Conservation (phyloP, 2,797 vertebrate genomes). For the Hippoglossus hippoglossus region DNA sequence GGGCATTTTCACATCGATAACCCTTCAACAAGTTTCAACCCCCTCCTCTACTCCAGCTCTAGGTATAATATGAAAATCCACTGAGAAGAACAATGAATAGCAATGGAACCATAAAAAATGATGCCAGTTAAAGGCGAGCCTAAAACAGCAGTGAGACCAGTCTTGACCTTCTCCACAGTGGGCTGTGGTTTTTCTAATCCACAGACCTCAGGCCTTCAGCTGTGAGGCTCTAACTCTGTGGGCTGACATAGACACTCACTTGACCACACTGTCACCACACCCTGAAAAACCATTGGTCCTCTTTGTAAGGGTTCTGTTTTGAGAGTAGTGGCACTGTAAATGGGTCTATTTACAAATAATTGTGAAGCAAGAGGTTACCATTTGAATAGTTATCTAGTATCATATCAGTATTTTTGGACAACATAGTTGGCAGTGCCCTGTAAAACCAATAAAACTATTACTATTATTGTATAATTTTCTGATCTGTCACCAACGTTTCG, state of each 20-base stretch:
- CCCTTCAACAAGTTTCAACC: constrained; percentile 7
- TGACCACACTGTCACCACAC: constrained; percentile 66
- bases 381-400: too few relatives aligned
- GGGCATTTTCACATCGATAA: constrained; percentile 15
- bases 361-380: not conserved
- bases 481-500: too few relatives aligned
- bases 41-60: not conserved
- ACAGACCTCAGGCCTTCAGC: constrained; percentile 56
- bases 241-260: constrained; percentile 64
- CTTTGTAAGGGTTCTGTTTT: constrained; percentile 25
- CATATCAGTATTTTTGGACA: too few relatives aligned
- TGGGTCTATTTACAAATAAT: not conserved
- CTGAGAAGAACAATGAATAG: constrained; percentile 39
- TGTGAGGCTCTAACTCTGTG: constrained; percentile 54
- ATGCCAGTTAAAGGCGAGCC: constrained; percentile 28
- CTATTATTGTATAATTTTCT: too few relatives aligned
- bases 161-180: constrained; percentile 65
- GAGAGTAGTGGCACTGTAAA: constrained; percentile 25
- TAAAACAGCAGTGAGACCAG: constrained; percentile 70
- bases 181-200: constrained; percentile 66
- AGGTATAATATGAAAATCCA: constrained; percentile 11
- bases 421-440: too few relatives aligned
- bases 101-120: constrained; percentile 39
- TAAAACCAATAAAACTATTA: too few relatives aligned
- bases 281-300: constrained; percentile 45